Evolutionary conservation across 1,140 invertebrate genomes (phyloP), one percentile per base, ranked within the genome.

Genomic region (Dendroctonus valens): DNA sequence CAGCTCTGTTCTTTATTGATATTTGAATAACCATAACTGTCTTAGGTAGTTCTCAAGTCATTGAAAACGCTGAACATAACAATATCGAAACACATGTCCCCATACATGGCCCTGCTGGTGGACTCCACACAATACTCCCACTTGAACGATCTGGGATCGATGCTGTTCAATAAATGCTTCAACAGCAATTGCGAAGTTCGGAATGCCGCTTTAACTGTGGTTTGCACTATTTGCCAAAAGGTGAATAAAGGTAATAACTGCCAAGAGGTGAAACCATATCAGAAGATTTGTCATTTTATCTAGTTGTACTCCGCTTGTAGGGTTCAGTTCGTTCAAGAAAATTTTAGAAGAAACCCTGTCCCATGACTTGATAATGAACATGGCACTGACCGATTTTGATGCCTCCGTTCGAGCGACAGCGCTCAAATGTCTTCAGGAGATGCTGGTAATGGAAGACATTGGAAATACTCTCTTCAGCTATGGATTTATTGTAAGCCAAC

Each of bases 71-170:
- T 68, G 38, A 63, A 68, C 46, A 68, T 55, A 7, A 59, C 66
- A 15, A 62, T 68, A 49, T 62, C 53, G 7, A 68, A 68, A 44
- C 59, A 68, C 41, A 68, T 68, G 66, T 62, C 49, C 14, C 59
- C 66, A 5, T 57, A 68, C 58, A 68, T 68, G 66, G 60, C 66
- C 7, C 46, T 68, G 38, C 40, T 68, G 11, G 54, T 68, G 3
- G 66, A 68, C 37, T 57, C 38, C 11, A 58, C 52, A 12, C 58
- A 60, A 54, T 15, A 55, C 39, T 51, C 66, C 9, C 41, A 59
- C 5, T 51, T 68, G 12, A 62, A 57, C 41, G 55, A 68, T 48
- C 37, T 68, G 11, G 66, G 59, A 37, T 58, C 59, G 7, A 40
- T 63, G 58, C 48, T 68, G 12, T 62, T 49, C n/a, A 52, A 46